Evolutionary conservation across 2,888 invertebrate species (phyloP).

Genomic region (Megastigmus dorsalis): DNA sequence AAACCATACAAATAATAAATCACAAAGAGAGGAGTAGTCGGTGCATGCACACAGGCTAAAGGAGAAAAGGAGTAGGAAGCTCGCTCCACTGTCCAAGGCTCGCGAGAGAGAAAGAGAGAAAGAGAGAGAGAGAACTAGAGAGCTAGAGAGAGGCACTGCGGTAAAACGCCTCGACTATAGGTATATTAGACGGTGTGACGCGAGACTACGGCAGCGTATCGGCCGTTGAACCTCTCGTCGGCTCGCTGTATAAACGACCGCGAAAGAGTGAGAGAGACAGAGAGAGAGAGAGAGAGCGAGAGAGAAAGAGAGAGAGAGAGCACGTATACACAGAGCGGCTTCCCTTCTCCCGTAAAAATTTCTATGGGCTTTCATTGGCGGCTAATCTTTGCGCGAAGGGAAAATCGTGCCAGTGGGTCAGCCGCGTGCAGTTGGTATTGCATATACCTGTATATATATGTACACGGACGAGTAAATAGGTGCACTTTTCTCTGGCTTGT

Average conservation of each 20-base stretch:
- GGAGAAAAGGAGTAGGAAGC: constrained; percentile 1
- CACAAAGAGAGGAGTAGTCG: background rate
- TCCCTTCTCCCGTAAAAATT: constrained; percentile 43
- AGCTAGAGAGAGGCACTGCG: constrained; percentile 12
- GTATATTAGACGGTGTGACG: constrained; percentile 18
- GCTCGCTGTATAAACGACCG: background rate
- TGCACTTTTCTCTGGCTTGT: constrained; percentile 59
- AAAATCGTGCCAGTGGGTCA: constrained; percentile 64
- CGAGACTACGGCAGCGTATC: constrained; percentile 4
- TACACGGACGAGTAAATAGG: constrained; percentile 58
- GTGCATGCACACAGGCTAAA: background rate
- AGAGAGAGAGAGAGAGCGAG: constrained; percentile 46
- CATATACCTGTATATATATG: background rate
- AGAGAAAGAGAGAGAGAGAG: constrained; percentile 23
- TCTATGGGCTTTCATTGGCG: constrained; percentile 60
- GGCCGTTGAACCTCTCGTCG: constrained; percentile 28
- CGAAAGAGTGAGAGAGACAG: constrained; percentile 20
- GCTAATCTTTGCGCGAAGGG: constrained; percentile 62
- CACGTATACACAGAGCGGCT: constrained; percentile 17
- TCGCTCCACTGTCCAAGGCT: too few relatives aligned
- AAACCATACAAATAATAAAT: constrained; percentile 19
- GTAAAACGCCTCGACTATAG: constrained; percentile 20
- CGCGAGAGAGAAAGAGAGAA: too few relatives aligned
- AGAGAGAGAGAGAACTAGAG: too few relatives aligned
- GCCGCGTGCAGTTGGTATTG: constrained; percentile 54